phyloP scores from a whole-genome alignment of 2,797 vertebrate genomes.

The Sebastiscus albofasciatus region DNA sequence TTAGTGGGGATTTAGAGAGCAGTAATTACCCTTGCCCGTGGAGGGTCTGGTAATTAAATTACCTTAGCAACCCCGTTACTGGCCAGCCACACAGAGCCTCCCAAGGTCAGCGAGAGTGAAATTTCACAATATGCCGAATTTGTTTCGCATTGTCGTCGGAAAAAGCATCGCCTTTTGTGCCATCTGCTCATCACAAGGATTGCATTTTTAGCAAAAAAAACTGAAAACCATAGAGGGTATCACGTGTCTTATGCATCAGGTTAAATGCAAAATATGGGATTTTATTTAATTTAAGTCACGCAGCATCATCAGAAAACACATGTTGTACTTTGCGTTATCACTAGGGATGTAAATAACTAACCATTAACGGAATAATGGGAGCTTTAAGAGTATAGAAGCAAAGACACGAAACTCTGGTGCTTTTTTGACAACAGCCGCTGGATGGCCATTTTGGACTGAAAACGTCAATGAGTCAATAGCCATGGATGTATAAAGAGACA shows the following conservation, averaged over 20 bases:
- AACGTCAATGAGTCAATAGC: too few relatives aligned
- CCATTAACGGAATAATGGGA: too few relatives aligned
- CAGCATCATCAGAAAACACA: background rate
- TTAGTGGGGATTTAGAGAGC: slow-evolving; percentile 81
- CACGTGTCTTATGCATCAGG: background rate
- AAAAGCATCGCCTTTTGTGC: background rate
- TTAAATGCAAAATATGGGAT: background rate
- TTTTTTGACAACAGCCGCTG: too few relatives aligned
- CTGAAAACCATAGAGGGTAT: background rate
- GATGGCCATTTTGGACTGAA: too few relatives aligned
- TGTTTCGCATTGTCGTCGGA: background rate
- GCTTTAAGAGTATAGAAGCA: too few relatives aligned
- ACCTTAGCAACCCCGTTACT: slow-evolving; percentile 72
- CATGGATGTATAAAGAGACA: too few relatives aligned
- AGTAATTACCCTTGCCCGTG: slow-evolving; percentile 78
- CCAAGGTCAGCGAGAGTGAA: slow-evolving; percentile 55
- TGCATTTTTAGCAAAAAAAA: background rate
- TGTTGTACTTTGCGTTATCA: background rate
- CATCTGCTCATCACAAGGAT: too few relatives aligned
- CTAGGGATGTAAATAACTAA: background rate
- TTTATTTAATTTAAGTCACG: background rate
- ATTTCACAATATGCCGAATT: slow-evolving; percentile 12
- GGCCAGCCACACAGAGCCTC: slow-evolving; percentile 43
- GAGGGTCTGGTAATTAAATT: slow-evolving; percentile 82
- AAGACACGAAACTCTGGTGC: too few relatives aligned